These are phyloP conservation scores for Holacanthella duospinosa DNA, from an alignment of 2,888 invertebrate species.

Conservation along the genomic window DNA sequence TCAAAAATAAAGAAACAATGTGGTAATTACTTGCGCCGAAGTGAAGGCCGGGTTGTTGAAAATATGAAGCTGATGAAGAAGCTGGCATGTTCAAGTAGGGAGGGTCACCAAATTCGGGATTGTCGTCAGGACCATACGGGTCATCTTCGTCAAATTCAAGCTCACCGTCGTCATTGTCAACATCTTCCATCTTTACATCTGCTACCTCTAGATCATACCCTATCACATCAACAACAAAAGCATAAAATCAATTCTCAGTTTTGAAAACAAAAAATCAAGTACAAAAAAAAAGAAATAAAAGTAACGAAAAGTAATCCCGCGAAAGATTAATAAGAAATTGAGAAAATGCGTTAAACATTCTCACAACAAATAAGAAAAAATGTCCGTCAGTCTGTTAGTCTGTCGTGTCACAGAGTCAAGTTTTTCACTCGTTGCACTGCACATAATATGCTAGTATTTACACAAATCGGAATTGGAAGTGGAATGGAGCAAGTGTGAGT, in stretches of 20 bases:
- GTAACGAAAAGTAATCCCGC: too few relatives aligned
- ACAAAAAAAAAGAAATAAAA: not conserved
- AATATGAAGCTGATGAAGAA: conserved; percentile 5
- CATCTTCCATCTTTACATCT: conserved; percentile 29
- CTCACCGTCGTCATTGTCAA: conserved; percentile 25
- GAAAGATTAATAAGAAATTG: not conserved
- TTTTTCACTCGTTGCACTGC: too few relatives aligned
- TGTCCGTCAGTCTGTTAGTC: conserved; percentile 4
- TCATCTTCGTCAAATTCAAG: conserved; percentile 29
- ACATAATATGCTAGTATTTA: too few relatives aligned
- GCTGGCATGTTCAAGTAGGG: conserved; percentile 3
- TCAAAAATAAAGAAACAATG: too few relatives aligned
- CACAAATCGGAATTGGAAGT: not conserved
- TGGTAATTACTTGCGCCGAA: conserved; percentile 28
- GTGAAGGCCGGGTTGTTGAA: conserved; percentile 20
- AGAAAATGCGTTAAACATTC: not conserved
- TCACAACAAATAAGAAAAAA: not conserved
- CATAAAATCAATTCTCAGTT: conserved; percentile 22
- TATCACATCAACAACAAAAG: conserved; percentile 33
- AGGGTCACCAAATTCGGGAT: conserved; percentile 11
- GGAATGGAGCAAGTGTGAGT: too few relatives aligned
- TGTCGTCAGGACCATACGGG: conserved; percentile 15
- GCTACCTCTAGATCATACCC: conserved; percentile 28
- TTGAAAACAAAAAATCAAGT: too few relatives aligned
- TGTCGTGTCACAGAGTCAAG: not conserved